phyloP scores from a whole-genome alignment of 2,113 vertebrate genomes.

The Micronycteris hirsuta region DNA sequence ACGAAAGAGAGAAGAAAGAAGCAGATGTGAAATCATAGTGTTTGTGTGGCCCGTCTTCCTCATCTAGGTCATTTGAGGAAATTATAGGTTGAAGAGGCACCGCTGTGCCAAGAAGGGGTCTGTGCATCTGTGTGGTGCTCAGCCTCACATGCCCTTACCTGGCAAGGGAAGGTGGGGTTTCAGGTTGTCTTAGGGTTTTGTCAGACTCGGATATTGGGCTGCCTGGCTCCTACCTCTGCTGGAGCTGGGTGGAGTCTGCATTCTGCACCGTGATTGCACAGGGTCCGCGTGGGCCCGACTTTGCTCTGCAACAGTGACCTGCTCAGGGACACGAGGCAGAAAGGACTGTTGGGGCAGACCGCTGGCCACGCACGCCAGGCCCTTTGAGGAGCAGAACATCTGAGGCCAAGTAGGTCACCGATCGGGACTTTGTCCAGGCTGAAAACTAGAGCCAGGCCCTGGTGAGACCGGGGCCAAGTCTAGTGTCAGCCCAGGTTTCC shows the following conservation, averaged over 20 bases:
- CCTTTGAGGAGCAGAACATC: background rate
- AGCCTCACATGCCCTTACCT: background rate
- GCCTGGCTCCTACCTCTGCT: background rate
- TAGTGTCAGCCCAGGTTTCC: background rate
- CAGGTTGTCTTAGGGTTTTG: background rate
- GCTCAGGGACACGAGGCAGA: background rate
- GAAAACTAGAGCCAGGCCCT: background rate
- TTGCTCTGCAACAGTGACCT: background rate
- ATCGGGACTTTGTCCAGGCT: background rate
- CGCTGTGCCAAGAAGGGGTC: too few species aligned
- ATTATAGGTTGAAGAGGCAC: background rate
- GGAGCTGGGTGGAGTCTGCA: background rate
- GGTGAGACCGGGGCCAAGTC: background rate
- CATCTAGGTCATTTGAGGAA: background rate
- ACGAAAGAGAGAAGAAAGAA: background rate
- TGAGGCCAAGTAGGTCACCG: background rate
- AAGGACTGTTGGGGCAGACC: background rate
- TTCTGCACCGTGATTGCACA: background rate
- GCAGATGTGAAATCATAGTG: background rate
- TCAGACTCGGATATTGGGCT: background rate
- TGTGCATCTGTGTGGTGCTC: background rate
- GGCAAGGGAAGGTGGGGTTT: background rate
- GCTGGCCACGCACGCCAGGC: accelerated
- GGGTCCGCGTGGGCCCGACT: background rate
- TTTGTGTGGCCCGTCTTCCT: background rate